Percentiles rank a stretch among this genome's conserved stretches.
Evolutionary conservation across 2,888 invertebrate genomes (phyloP).

Genomic region (Gastracanthus pulcherrimus): DNA sequence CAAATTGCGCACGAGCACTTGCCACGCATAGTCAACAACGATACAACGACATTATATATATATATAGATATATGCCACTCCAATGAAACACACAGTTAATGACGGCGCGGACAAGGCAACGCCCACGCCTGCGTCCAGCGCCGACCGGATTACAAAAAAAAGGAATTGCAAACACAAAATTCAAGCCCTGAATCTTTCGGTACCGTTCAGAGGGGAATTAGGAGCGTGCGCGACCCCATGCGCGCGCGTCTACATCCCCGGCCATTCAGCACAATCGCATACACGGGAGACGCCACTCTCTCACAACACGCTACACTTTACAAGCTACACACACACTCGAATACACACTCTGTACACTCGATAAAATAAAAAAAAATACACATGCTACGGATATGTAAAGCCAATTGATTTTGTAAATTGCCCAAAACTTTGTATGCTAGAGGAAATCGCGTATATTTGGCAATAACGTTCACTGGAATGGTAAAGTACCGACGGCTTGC

Average conservation of each 20-base stretch:
- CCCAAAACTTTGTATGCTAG: conserved; percentile 49
- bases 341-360: conserved; percentile 64
- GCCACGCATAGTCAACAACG: conserved; percentile 53
- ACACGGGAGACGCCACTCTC: conserved; percentile 60
- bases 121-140: conserved; percentile 59
- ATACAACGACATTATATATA: conserved; percentile 64
- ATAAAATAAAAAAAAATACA: conserved; percentile 58
- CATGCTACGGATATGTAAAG: conserved; percentile 78
- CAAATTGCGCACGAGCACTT: background rate
- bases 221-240: conserved; percentile 73
- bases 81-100: conserved; percentile 63
- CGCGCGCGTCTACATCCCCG: conserved; percentile 73
- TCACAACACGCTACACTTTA: conserved; percentile 65
- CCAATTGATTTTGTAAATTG: conserved; percentile 78
- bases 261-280: conserved; percentile 59
- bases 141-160: conserved; percentile 58
- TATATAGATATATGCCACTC: conserved; percentile 59
- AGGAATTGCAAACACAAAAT: conserved; percentile 59
- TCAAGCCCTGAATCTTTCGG: conserved; percentile 70
- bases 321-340: conserved; percentile 57
- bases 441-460: conserved; percentile 54
- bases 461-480: conserved; percentile 12
- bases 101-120: conserved; percentile 60
- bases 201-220: conserved; percentile 59
- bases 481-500: background rate